These are phyloP conservation scores for Ispidina picta DNA, from an alignment of 2,797 vertebrate species.

Conservation along the genomic window DNA sequence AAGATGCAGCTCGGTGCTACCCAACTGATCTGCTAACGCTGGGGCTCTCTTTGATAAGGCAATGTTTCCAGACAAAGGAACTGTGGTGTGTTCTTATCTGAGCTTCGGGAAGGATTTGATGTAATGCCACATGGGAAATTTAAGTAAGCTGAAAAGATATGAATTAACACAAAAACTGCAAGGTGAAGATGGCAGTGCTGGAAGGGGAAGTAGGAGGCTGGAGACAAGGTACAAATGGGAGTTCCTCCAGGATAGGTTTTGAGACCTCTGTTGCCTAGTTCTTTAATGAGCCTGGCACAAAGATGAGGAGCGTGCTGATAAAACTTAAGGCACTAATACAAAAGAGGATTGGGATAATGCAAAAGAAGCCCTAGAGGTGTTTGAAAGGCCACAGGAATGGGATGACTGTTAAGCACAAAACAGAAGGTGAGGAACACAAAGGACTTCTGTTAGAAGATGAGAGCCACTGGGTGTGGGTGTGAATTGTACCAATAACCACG, in stretches of 20 bases:
- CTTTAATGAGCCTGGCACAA: not conserved
- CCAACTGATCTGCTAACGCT: not conserved
- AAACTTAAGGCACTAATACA: slow-evolving; percentile 5
- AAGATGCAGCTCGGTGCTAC: not conserved
- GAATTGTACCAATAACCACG: not conserved
- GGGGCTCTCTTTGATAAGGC: slow-evolving; percentile 7
- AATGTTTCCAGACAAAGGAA: slow-evolving; percentile 13
- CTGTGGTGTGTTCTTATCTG: slow-evolving; percentile 31
- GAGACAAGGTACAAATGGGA: not conserved
- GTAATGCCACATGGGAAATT: slow-evolving; percentile 37
- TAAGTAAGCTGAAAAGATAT: slow-evolving; percentile 24
- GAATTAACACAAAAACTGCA: slow-evolving; percentile 21
- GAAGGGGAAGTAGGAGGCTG: not conserved
- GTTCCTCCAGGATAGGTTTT: slow-evolving; percentile 5
- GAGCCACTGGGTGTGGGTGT: not conserved
- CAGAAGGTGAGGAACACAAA: not conserved
- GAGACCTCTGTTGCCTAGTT: not conserved
- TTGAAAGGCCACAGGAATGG: not conserved
- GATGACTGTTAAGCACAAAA: not conserved
- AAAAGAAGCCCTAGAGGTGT: not conserved
- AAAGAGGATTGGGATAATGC: not conserved
- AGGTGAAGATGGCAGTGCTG: not conserved
- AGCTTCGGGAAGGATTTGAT: slow-evolving; percentile 16
- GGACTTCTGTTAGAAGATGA: not conserved
- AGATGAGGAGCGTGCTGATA: not conserved